A percentile compares a stretch with the other conserved stretches of the same genome.
phyloP scores from a whole-genome alignment of 1,140 invertebrate genomes.

The Metaphire vulgaris region DNA sequence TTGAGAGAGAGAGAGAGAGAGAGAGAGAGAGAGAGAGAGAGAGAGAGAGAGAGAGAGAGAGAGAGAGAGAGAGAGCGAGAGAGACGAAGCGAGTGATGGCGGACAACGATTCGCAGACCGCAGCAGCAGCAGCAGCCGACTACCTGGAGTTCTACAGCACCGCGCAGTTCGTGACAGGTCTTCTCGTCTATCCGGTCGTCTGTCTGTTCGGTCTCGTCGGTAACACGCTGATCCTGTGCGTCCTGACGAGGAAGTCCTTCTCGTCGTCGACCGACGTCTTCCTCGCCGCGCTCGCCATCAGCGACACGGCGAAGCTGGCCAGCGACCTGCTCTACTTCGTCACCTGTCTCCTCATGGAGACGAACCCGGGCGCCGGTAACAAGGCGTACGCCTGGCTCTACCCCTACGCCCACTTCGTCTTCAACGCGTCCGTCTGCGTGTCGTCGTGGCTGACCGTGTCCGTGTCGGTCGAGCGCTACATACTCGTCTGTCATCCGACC shows the following conservation, averaged over 20 bases:
- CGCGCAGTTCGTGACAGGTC: conserved; percentile 43
- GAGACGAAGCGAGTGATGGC: not conserved
- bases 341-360: conserved; percentile 54
- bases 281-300: conserved; percentile 66
- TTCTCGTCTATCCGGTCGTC: conserved; percentile 62
- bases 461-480: conserved; percentile 60
- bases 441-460: conserved; percentile 23
- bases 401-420: conserved; percentile 40
- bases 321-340: conserved; percentile 64
- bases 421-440: conserved; percentile 23
- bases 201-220: conserved; percentile 65
- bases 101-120: not conserved
- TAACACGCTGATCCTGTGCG: conserved; percentile 66
- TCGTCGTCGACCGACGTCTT: conserved; percentile 67
- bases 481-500: conserved; percentile 87
- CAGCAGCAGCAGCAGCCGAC: conserved; percentile 13
- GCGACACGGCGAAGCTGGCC: conserved; percentile 66
- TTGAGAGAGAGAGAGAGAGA: conserved; percentile 8
- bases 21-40: conserved; percentile 6
- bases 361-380: conserved; percentile 35
- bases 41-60: conserved; percentile 12
- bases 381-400: conserved; percentile 40
- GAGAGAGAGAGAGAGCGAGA: conserved; percentile 8
- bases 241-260: conserved; percentile 66
- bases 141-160: conserved; percentile 43